A percentile compares a stretch with the other conserved stretches of the same genome.
Conservation (phyloP, 2,888 invertebrate genomes). For the Lasioglossum oenotherae region DNA sequence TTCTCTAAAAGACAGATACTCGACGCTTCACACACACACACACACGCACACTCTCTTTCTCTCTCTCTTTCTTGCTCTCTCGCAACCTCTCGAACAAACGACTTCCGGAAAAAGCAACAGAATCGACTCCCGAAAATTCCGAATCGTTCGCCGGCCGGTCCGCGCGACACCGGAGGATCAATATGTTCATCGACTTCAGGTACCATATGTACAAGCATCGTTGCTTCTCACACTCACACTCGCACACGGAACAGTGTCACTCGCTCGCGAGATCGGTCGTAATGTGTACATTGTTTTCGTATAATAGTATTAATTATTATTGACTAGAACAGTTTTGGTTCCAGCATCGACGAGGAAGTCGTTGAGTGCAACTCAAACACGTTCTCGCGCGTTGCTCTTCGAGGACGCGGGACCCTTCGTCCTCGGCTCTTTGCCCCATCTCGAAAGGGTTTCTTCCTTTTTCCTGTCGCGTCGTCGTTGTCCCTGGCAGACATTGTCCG, state of each 20-base stretch:
- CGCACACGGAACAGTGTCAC: constrained; percentile 22
- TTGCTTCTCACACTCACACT: constrained; percentile 28
- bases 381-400: constrained; percentile 63
- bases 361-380: constrained; percentile 68
- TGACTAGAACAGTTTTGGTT: constrained; percentile 73
- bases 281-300: constrained; percentile 51
- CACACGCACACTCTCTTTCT: background rate
- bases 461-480: background rate
- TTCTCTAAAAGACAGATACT: constrained; percentile 3
- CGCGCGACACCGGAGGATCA: constrained; percentile 46
- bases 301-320: constrained; percentile 65
- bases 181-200: constrained; percentile 71
- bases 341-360: constrained; percentile 68
- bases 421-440: background rate
- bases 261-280: constrained; percentile 58
- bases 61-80: background rate
- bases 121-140: background rate
- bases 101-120: background rate
- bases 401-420: constrained; percentile 7
- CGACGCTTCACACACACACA: background rate
- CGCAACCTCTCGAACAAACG: background rate
- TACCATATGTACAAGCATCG: constrained; percentile 71
- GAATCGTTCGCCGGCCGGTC: background rate
- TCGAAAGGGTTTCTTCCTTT: background rate
- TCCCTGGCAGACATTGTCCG: background rate